Evolutionary conservation across 92 coral and sea anemone species (phyloP), one percentile per base, ranked within the genome.

Genomic region (Desmophyllum pertusum): DNA sequence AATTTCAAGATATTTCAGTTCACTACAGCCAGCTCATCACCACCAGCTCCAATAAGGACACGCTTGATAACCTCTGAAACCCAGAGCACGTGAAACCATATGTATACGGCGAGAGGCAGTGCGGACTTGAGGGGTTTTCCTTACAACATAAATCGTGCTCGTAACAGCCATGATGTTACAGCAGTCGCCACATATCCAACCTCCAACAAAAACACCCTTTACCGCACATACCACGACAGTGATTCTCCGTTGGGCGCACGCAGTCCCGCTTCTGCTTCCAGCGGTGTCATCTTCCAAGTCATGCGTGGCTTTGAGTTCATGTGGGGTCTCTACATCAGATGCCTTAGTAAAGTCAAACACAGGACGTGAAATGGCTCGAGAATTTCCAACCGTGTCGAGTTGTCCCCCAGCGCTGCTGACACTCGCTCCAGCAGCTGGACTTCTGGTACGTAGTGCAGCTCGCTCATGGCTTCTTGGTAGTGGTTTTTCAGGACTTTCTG

Each of bases 121-220:
- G 55, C 18, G 55, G 55, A 35, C 73, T 79, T 8, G 7, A 18
- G 7, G 23, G 37, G 4, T 18, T 15, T 36, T 29, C 10, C 6
- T 35, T 14, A 43, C 87, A 83, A 43, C 83, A 83, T 10, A 52
- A 19, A 46, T 83, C 87, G 29, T 83, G 87, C 40, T 73, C 83
- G 70, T 73, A 83, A 73, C 87, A 83, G 6, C 83, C 87, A 37
- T 17, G 38, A 63, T 83, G 61, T 1, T 35, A 75, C 87, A 83
- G 87, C 87, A 83, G 39, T 83, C 73, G 14, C 83, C 73, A 19
- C 75, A 69, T 48, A 39, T n/a, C 18, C 46, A 21, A 6, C 14
- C 3, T 5, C 87, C 87, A 83, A 37, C 87, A 69, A 48, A 18
- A 46, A 39, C 79, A 80, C 9, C 33, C 61, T 35, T 29, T 64